Percentiles rank a stretch among this genome's conserved stretches.
phyloP scores from a whole-genome alignment of 2,888 invertebrate species.

The Proisotoma minuta region DNA sequence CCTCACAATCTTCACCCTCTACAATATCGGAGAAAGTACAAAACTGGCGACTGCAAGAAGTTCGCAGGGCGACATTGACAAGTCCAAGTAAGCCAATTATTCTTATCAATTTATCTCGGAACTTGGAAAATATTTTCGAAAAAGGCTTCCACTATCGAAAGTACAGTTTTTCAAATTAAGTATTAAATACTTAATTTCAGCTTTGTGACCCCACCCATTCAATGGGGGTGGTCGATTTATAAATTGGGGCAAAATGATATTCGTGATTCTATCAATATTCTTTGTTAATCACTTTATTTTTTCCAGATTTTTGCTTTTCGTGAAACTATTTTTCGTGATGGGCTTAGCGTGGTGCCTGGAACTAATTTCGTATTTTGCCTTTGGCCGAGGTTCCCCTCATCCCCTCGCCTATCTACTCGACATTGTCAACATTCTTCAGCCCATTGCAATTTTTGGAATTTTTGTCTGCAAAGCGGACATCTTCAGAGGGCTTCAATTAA shows the following conservation, averaged over 20 bases:
- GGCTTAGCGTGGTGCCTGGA: constrained; percentile 32
- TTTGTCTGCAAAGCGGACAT: constrained; percentile 37
- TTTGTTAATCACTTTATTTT: neutral
- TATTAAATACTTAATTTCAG: too few relatives aligned
- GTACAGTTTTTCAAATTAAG: too few relatives aligned
- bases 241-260: too few relatives aligned
- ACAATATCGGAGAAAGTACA: constrained; percentile 30
- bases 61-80: constrained; percentile 15
- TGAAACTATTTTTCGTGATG: constrained; percentile 37
- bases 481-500: constrained; percentile 21
- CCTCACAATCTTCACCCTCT: constrained; percentile 25
- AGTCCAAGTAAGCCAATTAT: constrained; percentile 21
- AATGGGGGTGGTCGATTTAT: too few relatives aligned
- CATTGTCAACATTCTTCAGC: constrained; percentile 27
- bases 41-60: constrained; percentile 34
- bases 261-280: neutral
- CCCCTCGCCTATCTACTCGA: constrained; percentile 22
- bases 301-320: constrained; percentile 24
- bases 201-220: too few relatives aligned
- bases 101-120: neutral
- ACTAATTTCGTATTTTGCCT: constrained; percentile 14
- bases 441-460: constrained; percentile 31
- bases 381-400: constrained; percentile 9
- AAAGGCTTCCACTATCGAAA: too few relatives aligned
- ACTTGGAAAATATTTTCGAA: neutral